phyloP scores from a whole-genome alignment of 2,888 invertebrate genomes.

The Plutella xylostella region DNA sequence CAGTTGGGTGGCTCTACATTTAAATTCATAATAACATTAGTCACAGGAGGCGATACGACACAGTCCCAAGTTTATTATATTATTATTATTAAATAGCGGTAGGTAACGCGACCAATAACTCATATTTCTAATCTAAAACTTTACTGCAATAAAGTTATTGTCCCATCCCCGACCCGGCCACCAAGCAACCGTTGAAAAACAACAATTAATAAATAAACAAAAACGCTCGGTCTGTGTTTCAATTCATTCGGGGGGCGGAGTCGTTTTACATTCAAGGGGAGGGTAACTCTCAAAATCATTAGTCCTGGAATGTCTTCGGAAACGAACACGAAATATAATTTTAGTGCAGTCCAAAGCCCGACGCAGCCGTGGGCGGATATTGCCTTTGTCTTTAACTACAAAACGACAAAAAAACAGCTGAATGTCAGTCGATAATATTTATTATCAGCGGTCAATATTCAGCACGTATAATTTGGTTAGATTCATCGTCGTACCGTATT shows the following conservation, averaged over 20 bases:
- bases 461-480: slow-evolving; percentile 48
- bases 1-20: not conserved
- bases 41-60: too few species aligned
- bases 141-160: slow-evolving; percentile 18
- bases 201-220: slow-evolving; percentile 62
- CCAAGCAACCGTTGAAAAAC: slow-evolving; percentile 54
- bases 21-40: not conserved
- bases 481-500: slow-evolving; percentile 41
- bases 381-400: slow-evolving; percentile 57
- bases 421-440: slow-evolving; percentile 58
- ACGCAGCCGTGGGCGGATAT: slow-evolving; percentile 51
- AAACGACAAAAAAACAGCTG: slow-evolving; percentile 42
- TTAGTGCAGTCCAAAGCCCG: slow-evolving; percentile 42
- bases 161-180: slow-evolving; percentile 29
- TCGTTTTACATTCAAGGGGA: slow-evolving; percentile 68
- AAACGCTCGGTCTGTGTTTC: slow-evolving; percentile 53
- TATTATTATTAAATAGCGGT: too few species aligned
- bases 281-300: slow-evolving; percentile 66
- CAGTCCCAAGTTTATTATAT: too few species aligned
- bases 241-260: slow-evolving; percentile 64
- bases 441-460: slow-evolving; percentile 47
- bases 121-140: slow-evolving; percentile 17
- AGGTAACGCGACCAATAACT: too few species aligned
- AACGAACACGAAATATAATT: slow-evolving; percentile 55
- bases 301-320: slow-evolving; percentile 57